A percentile compares a stretch with the other conserved stretches of the same genome.
Conservation (phyloP, 2,888 invertebrate species). For the Apamea monoglypha region DNA sequence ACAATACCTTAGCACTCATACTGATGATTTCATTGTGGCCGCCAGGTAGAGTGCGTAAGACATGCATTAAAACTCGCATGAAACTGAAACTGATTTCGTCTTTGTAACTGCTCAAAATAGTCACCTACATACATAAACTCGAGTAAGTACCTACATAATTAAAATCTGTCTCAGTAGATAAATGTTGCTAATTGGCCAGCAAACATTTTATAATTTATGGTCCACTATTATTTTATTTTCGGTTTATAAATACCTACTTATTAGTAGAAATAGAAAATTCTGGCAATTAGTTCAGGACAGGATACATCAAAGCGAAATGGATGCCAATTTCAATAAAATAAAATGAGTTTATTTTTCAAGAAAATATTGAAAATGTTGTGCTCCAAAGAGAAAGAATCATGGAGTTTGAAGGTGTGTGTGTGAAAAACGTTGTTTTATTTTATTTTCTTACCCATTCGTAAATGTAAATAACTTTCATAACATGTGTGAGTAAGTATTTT, state of each 20-base stretch:
- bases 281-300: background rate
- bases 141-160: constrained; percentile 1
- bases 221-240: constrained; percentile 5
- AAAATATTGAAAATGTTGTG: background rate
- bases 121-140: background rate
- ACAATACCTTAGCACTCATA: constrained; percentile 61
- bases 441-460: constrained; percentile 9
- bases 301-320: background rate
- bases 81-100: constrained; percentile 6
- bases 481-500: constrained; percentile 2
- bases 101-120: constrained; percentile 19
- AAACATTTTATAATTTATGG: background rate
- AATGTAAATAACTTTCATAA: constrained; percentile 15
- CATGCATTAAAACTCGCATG: constrained; percentile 10
- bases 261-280: background rate
- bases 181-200: constrained; percentile 8
- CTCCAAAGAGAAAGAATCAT: background rate
- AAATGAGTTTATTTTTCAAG: background rate
- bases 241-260: background rate
- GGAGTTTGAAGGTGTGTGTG: background rate
- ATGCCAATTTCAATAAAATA: background rate
- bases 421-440: constrained; percentile 23
- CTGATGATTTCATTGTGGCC: constrained; percentile 53
- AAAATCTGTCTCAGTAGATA: background rate
- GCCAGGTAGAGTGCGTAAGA: constrained; percentile 42